A percentile compares a stretch with the other conserved stretches of the same genome.
phyloP scores from a whole-genome alignment of 2,113 vertebrate species.

The Sinocyclocheilus grahami region DNA sequence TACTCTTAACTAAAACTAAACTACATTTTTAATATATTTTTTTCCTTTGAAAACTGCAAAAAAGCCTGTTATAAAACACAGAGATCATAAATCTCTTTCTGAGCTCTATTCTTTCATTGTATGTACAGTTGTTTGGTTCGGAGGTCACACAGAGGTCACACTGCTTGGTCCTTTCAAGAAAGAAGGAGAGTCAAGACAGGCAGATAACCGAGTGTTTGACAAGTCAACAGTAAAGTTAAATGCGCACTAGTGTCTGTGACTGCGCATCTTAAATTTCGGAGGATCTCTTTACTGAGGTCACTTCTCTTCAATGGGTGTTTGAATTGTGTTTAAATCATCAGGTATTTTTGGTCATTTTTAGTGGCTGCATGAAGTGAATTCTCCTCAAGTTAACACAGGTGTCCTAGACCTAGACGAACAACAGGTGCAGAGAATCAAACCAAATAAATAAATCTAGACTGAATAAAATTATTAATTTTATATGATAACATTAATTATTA shows the following conservation, averaged over 20 bases:
- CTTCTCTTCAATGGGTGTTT: background rate
- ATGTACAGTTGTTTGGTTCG: background rate
- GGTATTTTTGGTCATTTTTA: background rate
- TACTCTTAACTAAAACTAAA: too few relatives aligned
- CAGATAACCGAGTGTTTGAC: too few relatives aligned
- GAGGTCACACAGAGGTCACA: background rate
- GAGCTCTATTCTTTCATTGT: background rate
- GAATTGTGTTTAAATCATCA: background rate
- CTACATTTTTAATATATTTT: too few relatives aligned
- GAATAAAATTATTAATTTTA: background rate
- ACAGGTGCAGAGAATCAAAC: too few relatives aligned
- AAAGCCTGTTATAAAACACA: background rate
- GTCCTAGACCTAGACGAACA: too few relatives aligned
- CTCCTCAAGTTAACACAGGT: too few relatives aligned
- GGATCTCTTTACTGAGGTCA: background rate
- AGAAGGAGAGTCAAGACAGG: background rate
- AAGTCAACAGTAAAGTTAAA: too few relatives aligned
- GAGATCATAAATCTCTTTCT: background rate
- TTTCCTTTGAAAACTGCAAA: too few relatives aligned
- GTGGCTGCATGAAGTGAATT: background rate
- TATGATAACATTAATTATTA: background rate
- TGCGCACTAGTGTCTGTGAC: background rate
- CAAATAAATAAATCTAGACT: background rate
- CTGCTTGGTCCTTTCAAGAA: background rate
- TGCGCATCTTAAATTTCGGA: background rate